Evolutionary conservation across 2,888 invertebrate genomes (phyloP).

Genomic region (Dichetophora obliterata): DNA sequence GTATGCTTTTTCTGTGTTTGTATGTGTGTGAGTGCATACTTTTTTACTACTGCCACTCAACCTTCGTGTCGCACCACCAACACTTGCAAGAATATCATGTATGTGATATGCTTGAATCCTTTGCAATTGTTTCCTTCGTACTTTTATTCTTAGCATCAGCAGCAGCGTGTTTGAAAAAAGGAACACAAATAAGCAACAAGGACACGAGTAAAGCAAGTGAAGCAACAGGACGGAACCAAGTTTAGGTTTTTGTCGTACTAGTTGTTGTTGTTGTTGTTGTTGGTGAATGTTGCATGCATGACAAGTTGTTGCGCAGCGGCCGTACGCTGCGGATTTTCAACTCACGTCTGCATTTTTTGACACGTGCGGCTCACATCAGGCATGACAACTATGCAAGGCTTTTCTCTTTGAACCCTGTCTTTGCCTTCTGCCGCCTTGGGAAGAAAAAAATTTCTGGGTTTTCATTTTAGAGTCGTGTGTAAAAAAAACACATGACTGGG

Average conservation of each 20-base stretch:
- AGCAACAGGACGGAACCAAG: slow-evolving; percentile 32
- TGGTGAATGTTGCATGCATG: slow-evolving; percentile 9
- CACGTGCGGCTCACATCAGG: slow-evolving; percentile 26
- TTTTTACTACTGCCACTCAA: background rate
- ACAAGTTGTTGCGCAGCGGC: background rate
- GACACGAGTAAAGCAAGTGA: slow-evolving; percentile 26
- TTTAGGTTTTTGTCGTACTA: background rate
- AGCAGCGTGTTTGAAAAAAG: background rate
- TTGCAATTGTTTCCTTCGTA: background rate
- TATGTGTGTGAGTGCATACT: background rate
- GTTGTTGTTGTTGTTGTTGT: slow-evolving; percentile 11
- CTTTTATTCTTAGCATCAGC: background rate
- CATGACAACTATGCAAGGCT: slow-evolving; percentile 13
- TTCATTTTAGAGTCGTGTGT: too few species aligned
- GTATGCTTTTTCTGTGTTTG: too few species aligned
- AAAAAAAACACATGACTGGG: too few species aligned
- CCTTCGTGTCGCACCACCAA: background rate
- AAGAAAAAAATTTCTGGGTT: too few species aligned
- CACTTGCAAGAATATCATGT: background rate
- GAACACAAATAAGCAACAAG: slow-evolving; percentile 28
- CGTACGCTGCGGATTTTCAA: background rate
- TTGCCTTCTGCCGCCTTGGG: background rate
- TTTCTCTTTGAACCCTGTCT: slow-evolving; percentile 15
- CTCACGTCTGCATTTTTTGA: slow-evolving; percentile 11
- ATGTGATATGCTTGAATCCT: background rate